Evolutionary conservation across 1,140 invertebrate genomes (phyloP), one percentile per base, ranked within the genome.

Genomic region (Ditylenchus dipsaci): DNA sequence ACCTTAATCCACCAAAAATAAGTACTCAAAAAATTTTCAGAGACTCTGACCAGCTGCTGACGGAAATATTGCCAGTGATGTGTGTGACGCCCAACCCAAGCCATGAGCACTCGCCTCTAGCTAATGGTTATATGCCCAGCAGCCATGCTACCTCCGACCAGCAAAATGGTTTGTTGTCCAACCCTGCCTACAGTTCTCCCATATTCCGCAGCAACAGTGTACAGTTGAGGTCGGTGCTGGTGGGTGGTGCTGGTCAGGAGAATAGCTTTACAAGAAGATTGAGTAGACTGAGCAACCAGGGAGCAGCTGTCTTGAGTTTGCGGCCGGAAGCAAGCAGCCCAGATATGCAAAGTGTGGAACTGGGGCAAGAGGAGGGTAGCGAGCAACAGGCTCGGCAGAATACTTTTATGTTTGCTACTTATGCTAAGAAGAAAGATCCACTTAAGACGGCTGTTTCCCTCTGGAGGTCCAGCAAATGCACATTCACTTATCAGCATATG

Each of bases 401-500:
- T 17, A 29, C 49, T 1, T 21, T 38, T 11, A 66, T 29, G 60
- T 21, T 42, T 45, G 49, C 71, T 8, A 42, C 23, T 9, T 26
- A 0, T 58, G 23, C 26, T 17, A 42, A 27, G 13, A 1, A 26
- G 23, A 65, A 67, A 17, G 29, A 11, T 67, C n/a, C 33, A 13
- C 13, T 64, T 15, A 73, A 17, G 42, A 19, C 19, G 29, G n/a
- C 64, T 21, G n/a, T 15, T 9, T 19, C 64, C 49, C 11, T 33
- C 17, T 42, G 27, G 26, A 42, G 29, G 70, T 21, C 61, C 45
- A 43, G 19, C 42, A 71, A 26, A 58, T 74, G 27, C 53, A 78
- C 33, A 7, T 79, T 81, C 47, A 73, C 78, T n/a, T 29, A 58
- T 19, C 61, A 67, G 23, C 77, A 76, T 53, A 68, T 82, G 69